Evolutionary conservation across 1,140 invertebrate species (phyloP).

Genomic region (Eufriesea mexicana): DNA sequence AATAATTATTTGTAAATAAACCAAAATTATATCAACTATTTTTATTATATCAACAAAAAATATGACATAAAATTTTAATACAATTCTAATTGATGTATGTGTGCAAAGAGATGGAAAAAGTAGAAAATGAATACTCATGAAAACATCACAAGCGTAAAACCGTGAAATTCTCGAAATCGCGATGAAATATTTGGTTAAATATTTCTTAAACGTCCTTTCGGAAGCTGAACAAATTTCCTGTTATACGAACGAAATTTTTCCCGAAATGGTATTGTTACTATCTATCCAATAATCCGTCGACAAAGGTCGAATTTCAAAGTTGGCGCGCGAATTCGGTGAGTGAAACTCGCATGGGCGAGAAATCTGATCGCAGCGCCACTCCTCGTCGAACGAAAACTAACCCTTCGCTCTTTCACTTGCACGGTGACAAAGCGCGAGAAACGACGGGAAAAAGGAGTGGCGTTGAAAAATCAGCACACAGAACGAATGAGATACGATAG

Average conservation of each 20-base stretch:
- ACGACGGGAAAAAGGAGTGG: neutral
- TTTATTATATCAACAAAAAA: no score
- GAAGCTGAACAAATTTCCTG: neutral
- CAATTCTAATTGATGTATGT: no score
- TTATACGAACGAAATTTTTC: neutral
- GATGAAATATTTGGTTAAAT: no score
- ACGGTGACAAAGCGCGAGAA: neutral
- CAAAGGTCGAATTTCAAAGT: slow-evolving; percentile 15
- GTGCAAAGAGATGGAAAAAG: no score
- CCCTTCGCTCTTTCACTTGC: neutral
- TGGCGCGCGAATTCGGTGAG: neutral
- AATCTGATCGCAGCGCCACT: neutral
- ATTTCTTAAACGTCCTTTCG: no score
- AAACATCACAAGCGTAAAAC: no score
- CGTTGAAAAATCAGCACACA: neutral
- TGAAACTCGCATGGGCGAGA: neutral
- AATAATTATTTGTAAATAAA: no score
- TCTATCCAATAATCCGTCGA: neutral
- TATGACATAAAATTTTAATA: no score
- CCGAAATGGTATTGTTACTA: neutral
- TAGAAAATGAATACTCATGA: no score
- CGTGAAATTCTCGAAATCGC: no score
- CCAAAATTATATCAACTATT: no score
- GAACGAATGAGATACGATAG: slow-evolving; percentile 19
- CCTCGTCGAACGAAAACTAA: slow-evolving; percentile 3